A percentile compares a stretch with the other conserved stretches of the same genome.
These are phyloP conservation scores for Toxotes jaculatrix DNA, from an alignment of 2,113 vertebrate genomes.

Conservation along the genomic window DNA sequence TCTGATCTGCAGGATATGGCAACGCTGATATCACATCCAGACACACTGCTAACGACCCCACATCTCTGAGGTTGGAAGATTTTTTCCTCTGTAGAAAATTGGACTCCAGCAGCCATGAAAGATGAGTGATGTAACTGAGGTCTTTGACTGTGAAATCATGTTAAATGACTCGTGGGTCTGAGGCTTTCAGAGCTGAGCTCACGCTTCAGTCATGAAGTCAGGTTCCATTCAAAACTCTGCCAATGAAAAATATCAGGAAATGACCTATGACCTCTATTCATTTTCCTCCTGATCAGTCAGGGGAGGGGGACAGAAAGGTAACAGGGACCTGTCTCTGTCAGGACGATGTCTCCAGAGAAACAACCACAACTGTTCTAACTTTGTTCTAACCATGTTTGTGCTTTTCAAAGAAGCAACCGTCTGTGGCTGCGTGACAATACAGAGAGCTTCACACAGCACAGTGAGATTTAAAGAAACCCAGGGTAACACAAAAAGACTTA, in stretches of 20 bases:
- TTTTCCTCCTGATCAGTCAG: too few species aligned
- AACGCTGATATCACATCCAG: background rate
- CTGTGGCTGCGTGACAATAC: too few species aligned
- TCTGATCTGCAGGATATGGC: background rate
- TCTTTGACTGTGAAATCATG: conserved; percentile 31
- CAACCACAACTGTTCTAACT: too few species aligned
- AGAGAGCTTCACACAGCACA: too few species aligned
- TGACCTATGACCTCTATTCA: background rate
- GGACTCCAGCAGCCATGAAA: background rate
- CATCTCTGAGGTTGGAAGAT: background rate
- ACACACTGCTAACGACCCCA: background rate
- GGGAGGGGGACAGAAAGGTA: background rate
- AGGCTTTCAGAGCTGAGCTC: conserved; percentile 13
- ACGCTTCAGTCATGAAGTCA: conserved; percentile 7
- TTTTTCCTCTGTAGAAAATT: background rate
- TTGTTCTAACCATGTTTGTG: too few species aligned
- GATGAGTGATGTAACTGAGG: conserved; percentile 40
- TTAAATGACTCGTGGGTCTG: conserved; percentile 12
- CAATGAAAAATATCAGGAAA: background rate
- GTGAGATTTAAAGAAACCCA: too few species aligned
- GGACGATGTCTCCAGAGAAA: too few species aligned
- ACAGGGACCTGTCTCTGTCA: background rate
- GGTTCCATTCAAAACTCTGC: conserved; percentile 17
- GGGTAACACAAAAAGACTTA: too few species aligned
- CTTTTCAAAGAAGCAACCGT: too few species aligned